Evolutionary conservation across 2,113 vertebrate genomes (phyloP).

Genomic region (Sceloporus undulatus): DNA sequence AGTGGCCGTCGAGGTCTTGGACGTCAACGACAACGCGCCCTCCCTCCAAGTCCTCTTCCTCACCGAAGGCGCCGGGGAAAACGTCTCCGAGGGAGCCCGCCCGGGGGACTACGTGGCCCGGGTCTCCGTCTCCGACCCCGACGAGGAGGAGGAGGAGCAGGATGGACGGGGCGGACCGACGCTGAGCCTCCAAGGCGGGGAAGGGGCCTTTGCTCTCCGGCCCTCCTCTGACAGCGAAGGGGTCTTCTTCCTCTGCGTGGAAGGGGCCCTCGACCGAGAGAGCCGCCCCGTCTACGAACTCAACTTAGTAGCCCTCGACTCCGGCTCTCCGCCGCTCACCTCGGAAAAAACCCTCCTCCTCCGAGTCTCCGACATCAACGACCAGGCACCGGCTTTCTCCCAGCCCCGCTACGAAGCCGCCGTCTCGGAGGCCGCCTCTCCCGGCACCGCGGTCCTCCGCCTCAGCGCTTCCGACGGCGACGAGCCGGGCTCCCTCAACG

Average conservation of each 20-base stretch:
- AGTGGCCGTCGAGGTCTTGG: slow-evolving; percentile 76
- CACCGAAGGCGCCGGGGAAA: slow-evolving; percentile 82
- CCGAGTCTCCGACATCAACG: neutral
- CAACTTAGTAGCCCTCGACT: slow-evolving; percentile 60
- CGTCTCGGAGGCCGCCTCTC: slow-evolving; percentile 85
- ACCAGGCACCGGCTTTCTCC: slow-evolving; percentile 5
- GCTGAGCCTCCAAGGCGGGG: slow-evolving; percentile 66
- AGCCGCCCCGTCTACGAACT: slow-evolving; percentile 84
- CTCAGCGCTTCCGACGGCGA: slow-evolving; percentile 84
- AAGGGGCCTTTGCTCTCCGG: slow-evolving; percentile 10
- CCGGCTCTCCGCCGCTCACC: slow-evolving; percentile 66
- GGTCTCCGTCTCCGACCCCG: slow-evolving; percentile 83
- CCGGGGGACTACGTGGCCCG: slow-evolving; percentile 88
- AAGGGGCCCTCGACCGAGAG: slow-evolving; percentile 84
- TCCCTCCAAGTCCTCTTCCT: slow-evolving; percentile 77
- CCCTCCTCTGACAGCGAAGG: too few species aligned
- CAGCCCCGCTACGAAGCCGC: neutral
- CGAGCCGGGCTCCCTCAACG: slow-evolving; percentile 85
- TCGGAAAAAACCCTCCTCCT: slow-evolving; percentile 40
- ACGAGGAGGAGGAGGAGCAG: neutral
- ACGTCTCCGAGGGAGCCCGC: slow-evolving; percentile 81
- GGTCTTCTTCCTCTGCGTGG: slow-evolving; percentile 55
- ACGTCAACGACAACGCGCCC: slow-evolving; percentile 72
- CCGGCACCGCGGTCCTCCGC: slow-evolving; percentile 86
- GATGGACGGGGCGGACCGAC: slow-evolving; percentile 9